phyloP scores from a whole-genome alignment of 2,113 vertebrate species.

The Procapra przewalskii region DNA sequence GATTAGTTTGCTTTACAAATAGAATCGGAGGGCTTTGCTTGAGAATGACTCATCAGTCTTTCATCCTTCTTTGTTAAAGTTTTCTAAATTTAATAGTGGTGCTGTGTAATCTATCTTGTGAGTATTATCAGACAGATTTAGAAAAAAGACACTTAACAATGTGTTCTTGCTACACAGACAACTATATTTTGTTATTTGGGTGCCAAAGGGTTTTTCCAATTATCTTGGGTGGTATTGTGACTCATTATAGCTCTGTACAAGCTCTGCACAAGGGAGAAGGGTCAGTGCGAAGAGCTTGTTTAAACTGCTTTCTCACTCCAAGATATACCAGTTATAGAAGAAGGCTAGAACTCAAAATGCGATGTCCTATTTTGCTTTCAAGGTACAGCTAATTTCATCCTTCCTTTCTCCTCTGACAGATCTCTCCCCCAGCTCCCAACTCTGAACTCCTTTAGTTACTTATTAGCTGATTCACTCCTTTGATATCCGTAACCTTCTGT shows the following conservation, averaged over 20 bases:
- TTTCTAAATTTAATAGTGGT: conserved; percentile 36
- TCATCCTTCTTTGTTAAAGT: conserved; percentile 31
- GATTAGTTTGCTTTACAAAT: neutral
- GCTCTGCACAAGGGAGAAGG: neutral
- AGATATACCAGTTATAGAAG: neutral
- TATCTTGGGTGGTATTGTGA: neutral
- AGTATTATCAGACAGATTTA: neutral
- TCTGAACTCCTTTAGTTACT: neutral
- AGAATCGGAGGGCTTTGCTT: conserved; percentile 14
- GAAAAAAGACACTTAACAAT: neutral
- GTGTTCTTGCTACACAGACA: neutral
- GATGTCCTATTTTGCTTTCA: neutral
- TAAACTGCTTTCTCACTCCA: neutral
- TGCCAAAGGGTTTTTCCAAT: conserved; percentile 19
- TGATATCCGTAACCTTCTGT: neutral
- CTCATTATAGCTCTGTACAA: neutral
- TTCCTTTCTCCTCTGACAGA: neutral
- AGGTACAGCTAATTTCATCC: neutral
- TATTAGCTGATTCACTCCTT: neutral
- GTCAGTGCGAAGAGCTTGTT: neutral
- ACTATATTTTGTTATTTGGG: neutral
- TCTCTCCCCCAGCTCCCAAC: neutral
- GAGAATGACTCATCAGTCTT: conserved; percentile 27
- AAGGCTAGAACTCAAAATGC: neutral
- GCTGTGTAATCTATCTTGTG: neutral